Percentiles rank a stretch among this genome's conserved stretches.
These are phyloP conservation scores for Hoplodrina ambigua DNA, from an alignment of 2,888 invertebrate genomes.

Conservation along the genomic window DNA sequence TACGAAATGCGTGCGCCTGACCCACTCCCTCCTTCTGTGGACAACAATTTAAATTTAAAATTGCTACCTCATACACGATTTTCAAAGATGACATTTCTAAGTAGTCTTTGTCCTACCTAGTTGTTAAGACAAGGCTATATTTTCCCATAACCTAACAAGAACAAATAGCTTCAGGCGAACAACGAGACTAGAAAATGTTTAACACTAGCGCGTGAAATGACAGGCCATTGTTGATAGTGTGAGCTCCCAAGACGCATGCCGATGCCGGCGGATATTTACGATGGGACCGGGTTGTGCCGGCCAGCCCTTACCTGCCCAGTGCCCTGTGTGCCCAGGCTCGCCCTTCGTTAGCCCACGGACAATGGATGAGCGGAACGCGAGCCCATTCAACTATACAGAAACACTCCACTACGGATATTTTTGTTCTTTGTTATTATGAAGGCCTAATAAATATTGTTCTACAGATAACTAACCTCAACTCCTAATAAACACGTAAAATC, in stretches of 20 bases:
- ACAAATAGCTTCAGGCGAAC: conserved; percentile 70
- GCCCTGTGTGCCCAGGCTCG: conserved; percentile 27
- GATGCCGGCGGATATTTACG: conserved; percentile 71
- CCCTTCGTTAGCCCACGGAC: conserved; percentile 72
- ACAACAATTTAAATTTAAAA: conserved; percentile 58
- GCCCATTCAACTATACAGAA: conserved; percentile 75
- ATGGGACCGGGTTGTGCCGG: conserved; percentile 60
- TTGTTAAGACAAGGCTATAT: conserved; percentile 59
- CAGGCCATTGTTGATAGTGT: conserved; percentile 70
- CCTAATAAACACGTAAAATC: conserved; percentile 25
- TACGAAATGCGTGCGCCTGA: conserved; percentile 93
- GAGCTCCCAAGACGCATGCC: conserved; percentile 65
- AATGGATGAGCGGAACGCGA: conserved; percentile 72
- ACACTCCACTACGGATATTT: conserved; percentile 56
- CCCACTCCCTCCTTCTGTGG: conserved; percentile 93
- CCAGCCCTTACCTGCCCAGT: conserved; percentile 77
- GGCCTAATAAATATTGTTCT: conserved; percentile 33
- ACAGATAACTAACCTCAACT: conserved; percentile 29
- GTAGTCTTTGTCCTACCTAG: conserved; percentile 44
- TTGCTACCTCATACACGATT: background rate
- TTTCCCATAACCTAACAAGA: conserved; percentile 68
- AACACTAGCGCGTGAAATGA: conserved; percentile 75
- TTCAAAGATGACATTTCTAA: conserved; percentile 19
- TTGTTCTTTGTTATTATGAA: conserved; percentile 29
- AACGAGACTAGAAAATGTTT: conserved; percentile 69